phyloP scores from a whole-genome alignment of 2,797 vertebrate species.

The Coregonus sp. region DNA sequence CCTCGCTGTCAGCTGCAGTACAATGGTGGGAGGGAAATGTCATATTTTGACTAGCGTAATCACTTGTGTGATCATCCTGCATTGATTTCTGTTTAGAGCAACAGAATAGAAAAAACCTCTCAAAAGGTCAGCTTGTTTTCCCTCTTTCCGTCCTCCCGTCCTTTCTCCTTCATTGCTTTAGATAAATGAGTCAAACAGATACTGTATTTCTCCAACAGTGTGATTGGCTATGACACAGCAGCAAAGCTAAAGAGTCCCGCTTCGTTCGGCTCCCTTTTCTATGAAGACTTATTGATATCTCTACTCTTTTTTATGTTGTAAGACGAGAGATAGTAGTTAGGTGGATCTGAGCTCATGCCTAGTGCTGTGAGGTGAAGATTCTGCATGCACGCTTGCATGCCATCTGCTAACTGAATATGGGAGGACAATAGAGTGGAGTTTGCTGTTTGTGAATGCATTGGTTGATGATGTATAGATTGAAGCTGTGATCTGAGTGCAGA shows the following conservation, averaged over 20 bases:
- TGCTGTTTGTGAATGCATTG: background rate
- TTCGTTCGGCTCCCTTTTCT: conserved; percentile 25
- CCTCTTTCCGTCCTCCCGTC: conserved; percentile 4
- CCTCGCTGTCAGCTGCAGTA: background rate
- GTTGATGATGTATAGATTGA: background rate
- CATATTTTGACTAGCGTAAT: conserved; percentile 11
- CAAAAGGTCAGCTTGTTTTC: conserved; percentile 4
- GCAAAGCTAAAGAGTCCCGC: background rate
- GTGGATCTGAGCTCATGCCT: background rate
- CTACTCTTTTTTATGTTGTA: background rate
- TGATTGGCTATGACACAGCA: background rate
- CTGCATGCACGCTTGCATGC: background rate
- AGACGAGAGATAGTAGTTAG: background rate
- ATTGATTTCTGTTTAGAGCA: background rate
- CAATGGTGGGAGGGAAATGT: conserved; percentile 7
- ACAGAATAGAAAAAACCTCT: background rate
- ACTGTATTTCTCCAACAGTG: background rate
- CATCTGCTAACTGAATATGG: background rate
- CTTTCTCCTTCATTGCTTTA: conserved; percentile 10
- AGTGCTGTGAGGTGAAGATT: background rate
- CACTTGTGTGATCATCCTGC: background rate
- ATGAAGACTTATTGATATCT: background rate
- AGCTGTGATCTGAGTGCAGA: conserved; percentile 2
- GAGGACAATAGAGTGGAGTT: background rate
- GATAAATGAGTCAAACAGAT: conserved; percentile 3